Percentiles rank a stretch among this genome's conserved stretches.
Evolutionary conservation across 2,888 invertebrate species (phyloP).

Genomic region (Acheta domesticus): DNA sequence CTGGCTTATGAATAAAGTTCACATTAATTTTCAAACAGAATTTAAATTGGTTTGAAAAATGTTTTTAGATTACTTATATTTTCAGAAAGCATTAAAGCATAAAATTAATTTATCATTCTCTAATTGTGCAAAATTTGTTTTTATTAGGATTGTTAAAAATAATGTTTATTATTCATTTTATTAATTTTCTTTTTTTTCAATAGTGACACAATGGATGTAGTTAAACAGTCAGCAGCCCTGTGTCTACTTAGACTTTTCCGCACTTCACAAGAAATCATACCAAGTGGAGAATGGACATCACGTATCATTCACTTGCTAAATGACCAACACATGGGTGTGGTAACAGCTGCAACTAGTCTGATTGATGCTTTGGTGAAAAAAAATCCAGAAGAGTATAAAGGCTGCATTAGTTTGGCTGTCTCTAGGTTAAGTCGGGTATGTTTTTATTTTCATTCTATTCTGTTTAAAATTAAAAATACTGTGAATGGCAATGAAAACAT

Average conservation of each 20-base stretch:
- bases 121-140: too few species aligned
- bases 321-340: constrained; percentile 99
- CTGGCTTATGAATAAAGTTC: too few species aligned
- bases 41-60: too few species aligned
- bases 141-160: too few species aligned
- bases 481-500: too few species aligned
- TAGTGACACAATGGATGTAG: constrained; percentile 98
- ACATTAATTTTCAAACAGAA: too few species aligned
- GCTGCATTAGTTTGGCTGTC: constrained; percentile 96
- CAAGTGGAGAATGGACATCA: constrained; percentile 97
- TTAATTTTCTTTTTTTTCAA: constrained; percentile 34
- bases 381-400: constrained; percentile 99
- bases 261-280: constrained; percentile 93
- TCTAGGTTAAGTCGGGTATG: constrained; percentile 87
- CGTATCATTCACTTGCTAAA: constrained; percentile 97
- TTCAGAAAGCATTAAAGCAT: too few species aligned
- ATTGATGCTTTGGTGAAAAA: constrained; percentile 98
- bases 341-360: constrained; percentile 95
- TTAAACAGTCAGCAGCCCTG: constrained; percentile 97
- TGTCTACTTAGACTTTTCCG: constrained; percentile 91
- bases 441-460: constrained; percentile 30
- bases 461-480: too few species aligned
- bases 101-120: too few species aligned
- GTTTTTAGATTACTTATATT: too few species aligned
- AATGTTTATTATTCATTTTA: too few species aligned